These are phyloP conservation scores for Avahi laniger DNA, from an alignment of 2,797 vertebrate species.

Conservation along the genomic window DNA sequence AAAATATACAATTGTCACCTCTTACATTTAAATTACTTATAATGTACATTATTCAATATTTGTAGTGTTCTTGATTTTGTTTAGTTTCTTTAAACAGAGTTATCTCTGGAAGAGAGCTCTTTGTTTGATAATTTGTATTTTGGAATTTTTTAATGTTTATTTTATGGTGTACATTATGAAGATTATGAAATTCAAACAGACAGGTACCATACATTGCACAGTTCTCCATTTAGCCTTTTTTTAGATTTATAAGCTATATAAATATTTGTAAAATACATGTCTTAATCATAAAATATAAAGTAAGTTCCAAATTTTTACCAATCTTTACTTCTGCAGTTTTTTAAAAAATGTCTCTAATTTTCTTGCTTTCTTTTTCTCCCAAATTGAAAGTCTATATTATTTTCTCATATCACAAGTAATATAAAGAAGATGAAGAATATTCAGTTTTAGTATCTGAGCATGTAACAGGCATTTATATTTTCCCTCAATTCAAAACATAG, in stretches of 20 bases:
- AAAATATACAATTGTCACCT: not conserved
- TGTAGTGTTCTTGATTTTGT: not conserved
- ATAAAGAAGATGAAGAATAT: not conserved
- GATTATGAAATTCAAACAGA: not conserved
- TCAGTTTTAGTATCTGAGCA: not conserved
- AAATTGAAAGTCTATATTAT: not conserved
- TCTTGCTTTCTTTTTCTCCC: not conserved
- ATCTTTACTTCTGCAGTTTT: slow-evolving; percentile 5
- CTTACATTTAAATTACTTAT: not conserved
- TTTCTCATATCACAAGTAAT: not conserved
- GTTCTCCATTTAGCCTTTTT: not conserved
- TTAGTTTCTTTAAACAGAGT: not conserved
- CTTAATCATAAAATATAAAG: not conserved
- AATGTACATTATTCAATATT: not conserved
- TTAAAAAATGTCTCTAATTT: not conserved
- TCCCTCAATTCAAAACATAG: not conserved
- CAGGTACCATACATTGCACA: not conserved
- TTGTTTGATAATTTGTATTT: slow-evolving; percentile 8
- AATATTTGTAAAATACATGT: not conserved
- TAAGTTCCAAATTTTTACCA: not conserved
- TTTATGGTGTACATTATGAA: not conserved
- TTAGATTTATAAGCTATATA: not conserved
- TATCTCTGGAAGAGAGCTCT: not conserved
- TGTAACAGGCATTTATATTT: not conserved
- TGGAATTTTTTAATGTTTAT: not conserved